Conservation (phyloP, 1,140 invertebrate species). For the Magallana gigas region DNA sequence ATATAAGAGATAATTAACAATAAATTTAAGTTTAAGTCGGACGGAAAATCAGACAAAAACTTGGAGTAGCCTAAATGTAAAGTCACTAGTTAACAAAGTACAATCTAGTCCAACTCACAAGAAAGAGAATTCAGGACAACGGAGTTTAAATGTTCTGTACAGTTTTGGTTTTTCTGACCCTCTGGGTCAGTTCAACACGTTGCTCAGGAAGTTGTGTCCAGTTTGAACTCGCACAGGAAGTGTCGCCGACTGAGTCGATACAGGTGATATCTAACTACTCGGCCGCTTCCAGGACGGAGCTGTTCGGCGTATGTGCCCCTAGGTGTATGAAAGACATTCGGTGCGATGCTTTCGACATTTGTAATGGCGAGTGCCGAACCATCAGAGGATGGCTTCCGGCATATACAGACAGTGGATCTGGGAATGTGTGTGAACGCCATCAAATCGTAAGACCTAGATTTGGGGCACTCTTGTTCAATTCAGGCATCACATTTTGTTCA, state of each 20-base stretch:
- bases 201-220: background rate
- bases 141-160: no score
- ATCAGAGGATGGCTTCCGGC: background rate
- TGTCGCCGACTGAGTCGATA: background rate
- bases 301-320: background rate
- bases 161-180: no score
- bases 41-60: no score
- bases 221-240: background rate
- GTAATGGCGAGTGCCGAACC: background rate
- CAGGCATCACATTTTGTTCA: no score
- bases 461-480: no score
- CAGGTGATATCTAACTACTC: background rate
- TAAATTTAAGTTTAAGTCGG: no score
- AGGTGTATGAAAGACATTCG: background rate
- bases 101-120: no score
- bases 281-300: background rate
- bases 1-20: no score
- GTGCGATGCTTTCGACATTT: constrained; percentile 6
- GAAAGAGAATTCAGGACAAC: no score
- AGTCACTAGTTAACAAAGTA: no score
- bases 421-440: background rate
- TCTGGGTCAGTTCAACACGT: no score
- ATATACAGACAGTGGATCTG: background rate
- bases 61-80: no score
- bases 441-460: background rate